A percentile compares a stretch with the other conserved stretches of the same genome.
These are phyloP conservation scores for Rallus crepitans DNA, from an alignment of 2,797 vertebrate species.

Conservation along the genomic window DNA sequence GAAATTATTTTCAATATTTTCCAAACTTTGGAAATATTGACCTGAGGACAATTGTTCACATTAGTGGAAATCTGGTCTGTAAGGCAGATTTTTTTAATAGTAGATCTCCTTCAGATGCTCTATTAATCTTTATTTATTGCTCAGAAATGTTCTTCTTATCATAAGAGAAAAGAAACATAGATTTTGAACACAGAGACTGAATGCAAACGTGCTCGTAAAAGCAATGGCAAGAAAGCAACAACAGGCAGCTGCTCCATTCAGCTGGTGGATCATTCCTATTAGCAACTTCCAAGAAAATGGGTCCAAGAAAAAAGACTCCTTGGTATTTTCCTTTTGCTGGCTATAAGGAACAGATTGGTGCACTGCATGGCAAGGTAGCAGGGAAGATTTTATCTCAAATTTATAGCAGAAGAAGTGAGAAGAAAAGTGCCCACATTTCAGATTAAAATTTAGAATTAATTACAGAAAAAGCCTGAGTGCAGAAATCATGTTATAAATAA, in stretches of 20 bases:
- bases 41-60: not conserved
- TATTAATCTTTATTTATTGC: not conserved
- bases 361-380: not conserved
- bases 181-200: not conserved
- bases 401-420: not conserved
- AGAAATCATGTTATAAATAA: not conserved
- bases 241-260: not conserved
- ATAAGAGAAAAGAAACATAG: not conserved
- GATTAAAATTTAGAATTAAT: not conserved
- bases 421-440: not conserved
- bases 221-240: not conserved
- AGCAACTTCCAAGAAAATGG: not conserved
- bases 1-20: too few species aligned
- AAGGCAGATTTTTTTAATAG: not conserved
- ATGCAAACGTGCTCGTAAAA: not conserved
- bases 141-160: not conserved
- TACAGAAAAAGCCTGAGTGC: not conserved
- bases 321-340: not conserved
- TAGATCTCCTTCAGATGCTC: not conserved
- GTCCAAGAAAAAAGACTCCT: not conserved
- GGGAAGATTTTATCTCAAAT: not conserved
- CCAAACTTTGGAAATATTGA: constrained; percentile 8
- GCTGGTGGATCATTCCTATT: not conserved
- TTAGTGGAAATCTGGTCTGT: not conserved
- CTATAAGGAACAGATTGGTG: not conserved